phyloP scores from a whole-genome alignment of 2,113 vertebrate genomes.

The Sylvietta virens region DNA sequence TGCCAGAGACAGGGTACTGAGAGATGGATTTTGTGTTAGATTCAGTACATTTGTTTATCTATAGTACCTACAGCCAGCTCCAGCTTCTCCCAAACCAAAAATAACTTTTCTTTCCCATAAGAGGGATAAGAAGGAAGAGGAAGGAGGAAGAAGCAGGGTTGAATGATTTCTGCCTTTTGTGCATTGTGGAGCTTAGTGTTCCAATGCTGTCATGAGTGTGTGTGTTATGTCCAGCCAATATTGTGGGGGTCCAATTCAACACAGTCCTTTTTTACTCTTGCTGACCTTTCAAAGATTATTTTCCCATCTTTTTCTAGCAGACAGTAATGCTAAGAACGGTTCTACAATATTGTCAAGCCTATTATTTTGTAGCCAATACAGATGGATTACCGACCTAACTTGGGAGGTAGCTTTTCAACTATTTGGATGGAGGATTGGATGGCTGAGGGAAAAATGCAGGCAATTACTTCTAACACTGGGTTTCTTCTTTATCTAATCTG shows the following conservation, averaged over 20 bases:
- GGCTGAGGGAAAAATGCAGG: neutral
- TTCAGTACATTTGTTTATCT: neutral
- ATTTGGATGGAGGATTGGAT: neutral
- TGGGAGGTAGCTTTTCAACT: slow-evolving; percentile 30
- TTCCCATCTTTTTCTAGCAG: neutral
- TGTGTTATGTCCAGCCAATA: neutral
- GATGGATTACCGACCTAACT: neutral
- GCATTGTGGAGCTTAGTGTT: neutral
- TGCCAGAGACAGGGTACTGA: neutral
- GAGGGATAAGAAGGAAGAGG: neutral
- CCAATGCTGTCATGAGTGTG: neutral
- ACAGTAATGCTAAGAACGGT: neutral
- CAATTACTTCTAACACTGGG: slow-evolving; percentile 32
- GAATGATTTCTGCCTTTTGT: neutral
- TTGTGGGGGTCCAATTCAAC: neutral
- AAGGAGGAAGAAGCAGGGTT: neutral
- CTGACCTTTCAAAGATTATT: neutral
- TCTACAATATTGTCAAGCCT: neutral
- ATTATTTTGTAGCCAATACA: slow-evolving; percentile 12
- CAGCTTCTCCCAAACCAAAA: neutral
- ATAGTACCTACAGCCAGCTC: neutral
- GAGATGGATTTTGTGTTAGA: neutral
- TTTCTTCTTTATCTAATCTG: slow-evolving; percentile 53
- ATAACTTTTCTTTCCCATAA: neutral
- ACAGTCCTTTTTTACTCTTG: neutral